A percentile compares a stretch with the other conserved stretches of the same genome.
phyloP scores from a whole-genome alignment of 2,888 invertebrate species.

The Cosmorhoe ocellata region DNA sequence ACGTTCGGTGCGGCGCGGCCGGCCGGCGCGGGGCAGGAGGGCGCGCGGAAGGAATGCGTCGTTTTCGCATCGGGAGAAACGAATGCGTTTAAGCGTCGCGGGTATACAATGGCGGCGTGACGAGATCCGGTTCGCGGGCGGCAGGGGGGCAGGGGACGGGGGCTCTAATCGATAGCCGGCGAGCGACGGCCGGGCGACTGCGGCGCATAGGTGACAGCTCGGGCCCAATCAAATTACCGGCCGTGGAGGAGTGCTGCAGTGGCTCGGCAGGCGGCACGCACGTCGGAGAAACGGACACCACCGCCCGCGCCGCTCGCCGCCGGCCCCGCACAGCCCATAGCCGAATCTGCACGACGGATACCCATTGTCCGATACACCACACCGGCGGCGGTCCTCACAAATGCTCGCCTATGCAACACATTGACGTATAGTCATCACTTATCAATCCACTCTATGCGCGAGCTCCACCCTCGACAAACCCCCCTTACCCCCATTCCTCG shows the following conservation, averaged over 20 bases:
- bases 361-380: constrained; percentile 53
- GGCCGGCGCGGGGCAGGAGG: constrained; percentile 63
- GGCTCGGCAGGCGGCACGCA: constrained; percentile 70
- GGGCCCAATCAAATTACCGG: constrained; percentile 81
- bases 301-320: constrained; percentile 40
- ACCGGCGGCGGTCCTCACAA: constrained; percentile 35
- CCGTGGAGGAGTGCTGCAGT: constrained; percentile 74
- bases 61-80: constrained; percentile 83
- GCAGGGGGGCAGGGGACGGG: constrained; percentile 69
- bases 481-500: constrained; percentile 41
- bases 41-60: constrained; percentile 82
- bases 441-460: constrained; percentile 55
- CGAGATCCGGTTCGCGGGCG: constrained; percentile 82
- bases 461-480: constrained; percentile 45
- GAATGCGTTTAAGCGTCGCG: constrained; percentile 83
- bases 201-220: constrained; percentile 82
- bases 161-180: constrained; percentile 82
- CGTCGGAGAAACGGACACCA: constrained; percentile 58
- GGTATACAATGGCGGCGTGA: constrained; percentile 83
- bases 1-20: constrained; percentile 56
- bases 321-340: constrained; percentile 47
- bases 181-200: constrained; percentile 81
- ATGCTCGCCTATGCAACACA: constrained; percentile 55
- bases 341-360: constrained; percentile 48
- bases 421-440: constrained; percentile 63